These are phyloP conservation scores for Prochilodus magdalenae DNA, from an alignment of 2,113 vertebrate species.

Conservation along the genomic window DNA sequence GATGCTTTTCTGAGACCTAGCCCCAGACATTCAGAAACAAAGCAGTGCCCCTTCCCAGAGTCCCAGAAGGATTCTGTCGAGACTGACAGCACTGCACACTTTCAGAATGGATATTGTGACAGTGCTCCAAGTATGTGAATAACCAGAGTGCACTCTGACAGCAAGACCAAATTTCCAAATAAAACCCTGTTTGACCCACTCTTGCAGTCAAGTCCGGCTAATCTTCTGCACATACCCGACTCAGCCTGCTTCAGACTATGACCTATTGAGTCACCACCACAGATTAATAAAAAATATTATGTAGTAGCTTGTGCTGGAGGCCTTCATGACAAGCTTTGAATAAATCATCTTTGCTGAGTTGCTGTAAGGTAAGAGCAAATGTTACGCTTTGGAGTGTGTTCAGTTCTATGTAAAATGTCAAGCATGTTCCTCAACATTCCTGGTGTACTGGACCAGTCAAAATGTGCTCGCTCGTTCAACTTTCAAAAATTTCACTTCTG, in stretches of 20 bases:
- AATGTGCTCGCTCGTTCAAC: no score
- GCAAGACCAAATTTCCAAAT: not conserved
- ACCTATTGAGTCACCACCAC: slow-evolving; percentile 20
- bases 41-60: not conserved
- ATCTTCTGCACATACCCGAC: slow-evolving; percentile 12
- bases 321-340: slow-evolving; percentile 9
- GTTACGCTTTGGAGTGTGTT: not conserved
- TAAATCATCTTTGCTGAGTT: slow-evolving; percentile 6
- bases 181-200: not conserved
- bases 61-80: not conserved
- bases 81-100: not conserved
- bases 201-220: not conserved
- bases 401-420: not conserved
- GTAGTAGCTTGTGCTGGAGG: not conserved
- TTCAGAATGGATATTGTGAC: not conserved
- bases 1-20: no score
- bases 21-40: not conserved
- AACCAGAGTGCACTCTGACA: not conserved
- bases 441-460: not conserved
- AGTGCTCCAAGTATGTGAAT: not conserved
- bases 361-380: not conserved
- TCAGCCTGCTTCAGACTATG: not conserved
- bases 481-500: no score
- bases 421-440: not conserved
- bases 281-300: slow-evolving; percentile 24